Evolutionary conservation across 2,113 vertebrate species (phyloP).

Genomic region (Sarotherodon lohbergeri): DNA sequence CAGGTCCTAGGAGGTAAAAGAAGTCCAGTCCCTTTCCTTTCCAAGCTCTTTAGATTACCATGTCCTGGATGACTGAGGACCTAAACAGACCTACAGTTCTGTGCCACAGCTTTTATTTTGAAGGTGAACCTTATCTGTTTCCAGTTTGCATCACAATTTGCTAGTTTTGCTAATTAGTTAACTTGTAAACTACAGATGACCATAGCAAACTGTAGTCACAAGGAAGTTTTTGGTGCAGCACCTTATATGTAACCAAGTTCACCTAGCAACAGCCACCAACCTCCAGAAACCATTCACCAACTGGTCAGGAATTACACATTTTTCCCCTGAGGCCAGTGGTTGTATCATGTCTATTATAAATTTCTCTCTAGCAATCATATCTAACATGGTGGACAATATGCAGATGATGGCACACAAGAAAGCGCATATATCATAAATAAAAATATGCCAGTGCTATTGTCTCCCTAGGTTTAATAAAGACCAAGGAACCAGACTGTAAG

Average conservation of each 20-base stretch:
- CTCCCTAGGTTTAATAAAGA: background rate
- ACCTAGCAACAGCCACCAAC: background rate
- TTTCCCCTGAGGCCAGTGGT: background rate
- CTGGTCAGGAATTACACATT: background rate
- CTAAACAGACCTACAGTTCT: background rate
- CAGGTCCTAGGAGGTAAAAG: too few relatives aligned
- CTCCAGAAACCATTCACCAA: background rate
- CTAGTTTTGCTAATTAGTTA: background rate
- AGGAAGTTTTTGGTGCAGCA: background rate
- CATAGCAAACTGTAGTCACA: fast-evolving
- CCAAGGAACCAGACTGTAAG: background rate
- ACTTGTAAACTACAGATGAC: background rate
- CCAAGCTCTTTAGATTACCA: background rate
- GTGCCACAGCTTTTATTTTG: background rate
- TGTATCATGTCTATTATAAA: fast-evolving
- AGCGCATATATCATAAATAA: background rate
- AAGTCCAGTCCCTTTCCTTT: background rate
- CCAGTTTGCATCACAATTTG: background rate
- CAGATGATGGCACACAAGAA: background rate
- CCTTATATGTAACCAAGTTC: background rate
- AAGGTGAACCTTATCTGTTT: background rate
- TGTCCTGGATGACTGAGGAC: background rate
- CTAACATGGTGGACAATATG: background rate
- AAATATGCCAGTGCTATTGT: background rate
- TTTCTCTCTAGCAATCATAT: background rate